phyloP scores from a whole-genome alignment of 2,888 invertebrate genomes.

The Drosophila heteroneura region DNA sequence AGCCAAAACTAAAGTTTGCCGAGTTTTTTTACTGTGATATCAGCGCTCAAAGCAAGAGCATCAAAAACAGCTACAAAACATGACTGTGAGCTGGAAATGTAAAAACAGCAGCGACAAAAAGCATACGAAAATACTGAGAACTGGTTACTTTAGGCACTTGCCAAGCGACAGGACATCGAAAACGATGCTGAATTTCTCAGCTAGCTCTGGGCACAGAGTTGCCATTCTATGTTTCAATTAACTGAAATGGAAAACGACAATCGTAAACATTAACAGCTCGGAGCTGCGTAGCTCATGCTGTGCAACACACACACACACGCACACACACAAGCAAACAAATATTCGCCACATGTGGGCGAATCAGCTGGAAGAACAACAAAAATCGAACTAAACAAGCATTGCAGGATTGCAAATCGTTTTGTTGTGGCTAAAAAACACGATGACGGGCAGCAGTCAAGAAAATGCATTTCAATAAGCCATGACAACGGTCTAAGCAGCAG shows the following conservation, averaged over 20 bases:
- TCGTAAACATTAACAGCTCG: constrained; percentile 72
- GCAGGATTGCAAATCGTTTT: constrained; percentile 71
- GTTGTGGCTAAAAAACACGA: constrained; percentile 50
- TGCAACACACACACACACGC: constrained; percentile 11
- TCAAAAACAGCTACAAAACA: constrained; percentile 36
- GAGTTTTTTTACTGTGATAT: constrained; percentile 1
- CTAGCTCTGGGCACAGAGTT: constrained; percentile 13
- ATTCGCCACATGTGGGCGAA: constrained; percentile 21
- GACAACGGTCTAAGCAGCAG: constrained; percentile 47
- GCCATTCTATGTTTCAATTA: constrained; percentile 64
- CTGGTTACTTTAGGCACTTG: constrained; percentile 22
- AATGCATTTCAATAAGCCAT: constrained; percentile 66
- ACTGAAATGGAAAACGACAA: constrained; percentile 74
- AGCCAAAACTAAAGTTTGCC: constrained; percentile 29
- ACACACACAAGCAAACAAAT: constrained; percentile 2
- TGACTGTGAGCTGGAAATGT: constrained; percentile 50
- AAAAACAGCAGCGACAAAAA: constrained; percentile 34
- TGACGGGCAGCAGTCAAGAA: constrained; percentile 69
- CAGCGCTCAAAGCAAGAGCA: constrained; percentile 35
- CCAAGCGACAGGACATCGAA: constrained; percentile 16
- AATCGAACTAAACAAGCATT: constrained; percentile 38
- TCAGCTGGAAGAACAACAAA: constrained; percentile 1
- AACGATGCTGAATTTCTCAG: constrained; percentile 23
- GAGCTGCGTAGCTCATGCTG: constrained; percentile 33
- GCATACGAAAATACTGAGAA: constrained; percentile 22